Evolutionary conservation across 1,140 invertebrate species (phyloP).

Genomic region (Platyscapa corneri): DNA sequence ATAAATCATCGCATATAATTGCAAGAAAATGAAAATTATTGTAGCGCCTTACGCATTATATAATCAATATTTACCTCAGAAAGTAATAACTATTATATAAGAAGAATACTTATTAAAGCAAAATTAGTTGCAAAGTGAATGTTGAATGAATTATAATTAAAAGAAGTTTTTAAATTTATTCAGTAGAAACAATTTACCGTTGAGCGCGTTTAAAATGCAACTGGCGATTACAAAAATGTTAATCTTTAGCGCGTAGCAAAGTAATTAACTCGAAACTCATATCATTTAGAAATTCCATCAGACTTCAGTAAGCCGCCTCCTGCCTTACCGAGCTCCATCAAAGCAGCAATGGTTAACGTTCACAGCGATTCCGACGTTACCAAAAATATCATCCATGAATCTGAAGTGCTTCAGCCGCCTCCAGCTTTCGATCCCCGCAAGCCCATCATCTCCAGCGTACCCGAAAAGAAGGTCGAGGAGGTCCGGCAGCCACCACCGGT

Average conservation of each 20-base stretch:
- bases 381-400: not conserved
- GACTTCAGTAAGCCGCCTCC: slow-evolving; percentile 41
- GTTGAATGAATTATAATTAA: too few species aligned
- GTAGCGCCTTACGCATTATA: too few species aligned
- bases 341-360: not conserved
- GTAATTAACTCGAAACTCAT: not conserved
- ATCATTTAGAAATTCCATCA: slow-evolving; percentile 20
- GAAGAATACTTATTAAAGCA: too few species aligned
- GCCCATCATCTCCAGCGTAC: slow-evolving; percentile 1
- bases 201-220: too few species aligned
- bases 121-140: too few species aligned
- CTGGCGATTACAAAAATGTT: too few species aligned
- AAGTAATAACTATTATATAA: too few species aligned
- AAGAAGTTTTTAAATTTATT: too few species aligned
- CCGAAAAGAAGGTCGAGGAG: slow-evolving; percentile 44
- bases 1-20: too few species aligned
- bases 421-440: slow-evolving; percentile 53
- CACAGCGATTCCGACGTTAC: not conserved
- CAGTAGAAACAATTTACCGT: too few species aligned
- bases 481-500: slow-evolving; percentile 55
- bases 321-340: not conserved
- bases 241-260: not conserved
- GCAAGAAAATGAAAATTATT: too few species aligned
- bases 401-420: slow-evolving; percentile 39
- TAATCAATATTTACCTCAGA: too few species aligned